phyloP scores from a whole-genome alignment of 1,140 invertebrate species.

The Eulimnadia texana region DNA sequence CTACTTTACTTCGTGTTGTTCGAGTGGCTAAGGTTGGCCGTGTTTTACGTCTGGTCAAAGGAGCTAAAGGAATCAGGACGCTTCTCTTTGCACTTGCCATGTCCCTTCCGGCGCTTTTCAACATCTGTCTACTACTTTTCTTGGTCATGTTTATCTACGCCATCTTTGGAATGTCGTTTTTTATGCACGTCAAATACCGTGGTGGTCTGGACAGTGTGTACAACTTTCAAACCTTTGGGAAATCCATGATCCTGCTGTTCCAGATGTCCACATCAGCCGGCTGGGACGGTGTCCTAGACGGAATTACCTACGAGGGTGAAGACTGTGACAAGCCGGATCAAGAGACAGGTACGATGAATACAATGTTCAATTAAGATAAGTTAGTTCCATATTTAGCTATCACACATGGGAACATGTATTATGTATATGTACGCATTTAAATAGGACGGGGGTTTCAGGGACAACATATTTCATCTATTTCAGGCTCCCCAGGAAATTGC shows the following conservation, averaged over 20 bases:
- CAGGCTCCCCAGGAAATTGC: constrained; percentile 72
- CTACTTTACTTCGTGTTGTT: constrained; percentile 89
- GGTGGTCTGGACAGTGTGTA: constrained; percentile 90
- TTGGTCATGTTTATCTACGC: constrained; percentile 99
- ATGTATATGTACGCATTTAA: no score
- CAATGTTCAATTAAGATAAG: no score
- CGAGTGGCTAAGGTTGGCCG: constrained; percentile 94
- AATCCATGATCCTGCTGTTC: constrained; percentile 95
- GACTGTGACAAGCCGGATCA: constrained; percentile 65
- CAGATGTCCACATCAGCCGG: constrained; percentile 97
- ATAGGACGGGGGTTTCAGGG: no score
- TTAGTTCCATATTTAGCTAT: no score
- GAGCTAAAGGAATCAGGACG: constrained; percentile 92
- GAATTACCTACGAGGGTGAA: constrained; percentile 88
- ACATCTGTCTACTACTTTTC: constrained; percentile 94
- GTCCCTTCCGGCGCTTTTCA: constrained; percentile 94
- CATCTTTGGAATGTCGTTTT: constrained; percentile 98
- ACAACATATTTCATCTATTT: no score
- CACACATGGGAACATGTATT: no score
- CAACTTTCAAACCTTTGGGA: constrained; percentile 96
- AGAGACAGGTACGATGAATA: no score
- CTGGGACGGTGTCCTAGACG: constrained; percentile 89
- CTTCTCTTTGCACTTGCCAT: constrained; percentile 93
- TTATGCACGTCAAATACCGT: constrained; percentile 85
- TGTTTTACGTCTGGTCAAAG: constrained; percentile 90